Percentiles rank a stretch among this genome's conserved stretches.
Evolutionary conservation across 2,113 vertebrate species (phyloP).

Genomic region (Rhea pennata): DNA sequence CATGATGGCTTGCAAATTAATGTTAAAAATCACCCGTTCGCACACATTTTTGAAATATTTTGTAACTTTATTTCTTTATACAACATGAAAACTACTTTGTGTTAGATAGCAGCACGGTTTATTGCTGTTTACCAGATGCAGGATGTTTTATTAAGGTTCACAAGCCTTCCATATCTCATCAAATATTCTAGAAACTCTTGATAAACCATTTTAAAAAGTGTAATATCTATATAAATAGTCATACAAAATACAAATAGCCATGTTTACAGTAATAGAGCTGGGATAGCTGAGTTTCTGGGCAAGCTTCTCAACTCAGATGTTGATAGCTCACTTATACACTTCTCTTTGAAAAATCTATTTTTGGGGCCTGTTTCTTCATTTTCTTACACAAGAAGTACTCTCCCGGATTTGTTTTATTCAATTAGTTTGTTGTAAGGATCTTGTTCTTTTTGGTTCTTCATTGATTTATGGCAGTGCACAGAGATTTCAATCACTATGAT

Average conservation of each 20-base stretch:
- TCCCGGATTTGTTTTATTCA: background rate
- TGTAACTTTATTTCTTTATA: background rate
- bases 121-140: background rate
- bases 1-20: slow-evolving; percentile 56
- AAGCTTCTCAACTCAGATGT: background rate
- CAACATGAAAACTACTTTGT: background rate
- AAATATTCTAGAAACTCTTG: background rate
- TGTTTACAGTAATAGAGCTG: background rate
- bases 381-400: background rate
- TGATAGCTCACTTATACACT: background rate
- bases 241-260: background rate
- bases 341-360: background rate
- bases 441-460: background rate
- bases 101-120: slow-evolving; percentile 30
- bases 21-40: slow-evolving; percentile 11
- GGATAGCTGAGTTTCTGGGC: background rate
- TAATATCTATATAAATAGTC: background rate
- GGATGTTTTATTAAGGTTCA: background rate
- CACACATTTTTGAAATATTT: background rate
- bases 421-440: background rate
- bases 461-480: background rate
- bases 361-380: background rate
- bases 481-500: background rate
- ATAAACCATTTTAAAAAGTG: background rate
- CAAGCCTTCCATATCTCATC: background rate